Evolutionary conservation across 2,113 vertebrate genomes (phyloP), one percentile per base, ranked within the genome.

Genomic region (Phalacrocorax pelagicus): DNA sequence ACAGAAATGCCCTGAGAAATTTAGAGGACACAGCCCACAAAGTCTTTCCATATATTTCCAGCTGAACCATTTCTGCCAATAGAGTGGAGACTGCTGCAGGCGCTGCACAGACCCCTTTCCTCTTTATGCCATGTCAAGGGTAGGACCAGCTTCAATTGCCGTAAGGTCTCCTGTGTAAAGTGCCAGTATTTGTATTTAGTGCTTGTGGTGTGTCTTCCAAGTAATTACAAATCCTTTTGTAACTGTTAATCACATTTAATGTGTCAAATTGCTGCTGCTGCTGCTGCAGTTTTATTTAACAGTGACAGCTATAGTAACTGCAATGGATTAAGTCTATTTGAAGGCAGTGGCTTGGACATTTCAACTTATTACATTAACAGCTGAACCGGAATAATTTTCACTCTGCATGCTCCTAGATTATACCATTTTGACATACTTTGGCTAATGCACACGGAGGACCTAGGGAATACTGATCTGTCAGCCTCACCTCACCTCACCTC

Each of bases 161-260:
- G 36, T 21, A 15, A 24, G 4, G 5, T 32, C 34, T 54, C 22
- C 38, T 24, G 7, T 23, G 47, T 54, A 27, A 91, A 87, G 72
- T 11, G 22, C 16, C 36, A 40, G 6, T 19, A 55, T 65, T 80
- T 81, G 29, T 51, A 32, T 67, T 49, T 66, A 55, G 49, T 40
- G 23, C 10, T 65, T 30, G 18, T 22, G 30, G 6, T 5, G 3
- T n/a, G 38, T 90, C 32, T 36, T 65, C 5, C 27, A 49, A 49
- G 27, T 65, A 88, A 54, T 94, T 95, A 49, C 17, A 81, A 20
- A 62, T 29, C 4, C 24, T 27, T 30, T 66, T 81, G 58, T 42
- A 65, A 92, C 29, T 52, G n/a, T 78, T 77, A 70, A 32, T 52
- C 26, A 72, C 20, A 55, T 94, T 83, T 88, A 74, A 88, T 70